Conservation (phyloP, 2,797 vertebrate genomes). For the Sebastes nivosus region DNA sequence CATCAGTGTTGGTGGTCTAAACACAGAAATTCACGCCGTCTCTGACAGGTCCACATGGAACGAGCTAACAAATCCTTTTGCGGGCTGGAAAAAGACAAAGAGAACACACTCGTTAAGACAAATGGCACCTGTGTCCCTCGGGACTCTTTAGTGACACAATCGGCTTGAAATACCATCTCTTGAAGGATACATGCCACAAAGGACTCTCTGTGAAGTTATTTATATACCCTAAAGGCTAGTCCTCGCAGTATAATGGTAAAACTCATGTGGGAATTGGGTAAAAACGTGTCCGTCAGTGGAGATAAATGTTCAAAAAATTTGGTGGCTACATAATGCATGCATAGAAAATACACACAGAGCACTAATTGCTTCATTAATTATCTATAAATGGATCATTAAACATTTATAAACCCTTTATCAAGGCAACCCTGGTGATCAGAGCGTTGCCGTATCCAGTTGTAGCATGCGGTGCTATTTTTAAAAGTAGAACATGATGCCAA, state of each 20-base stretch:
- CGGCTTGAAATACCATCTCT: constrained; percentile 57
- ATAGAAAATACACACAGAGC: constrained; percentile 66
- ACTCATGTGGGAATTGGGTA: constrained; percentile 60
- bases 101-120: constrained; percentile 78
- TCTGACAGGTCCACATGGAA: constrained; percentile 96
- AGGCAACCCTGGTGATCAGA: constrained; percentile 61
- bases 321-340: constrained; percentile 61
- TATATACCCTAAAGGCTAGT: constrained; percentile 51
- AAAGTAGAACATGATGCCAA: constrained; percentile 49
- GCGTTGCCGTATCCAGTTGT: constrained; percentile 19
- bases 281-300: constrained; percentile 65
- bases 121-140: constrained; percentile 49
- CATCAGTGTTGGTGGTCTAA: constrained; percentile 80
- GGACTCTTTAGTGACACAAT: constrained; percentile 59
- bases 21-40: constrained; percentile 95
- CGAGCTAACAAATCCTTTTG: constrained; percentile 99
- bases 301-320: constrained; percentile 55
- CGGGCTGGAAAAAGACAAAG: constrained; percentile 85
- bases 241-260: constrained; percentile 39
- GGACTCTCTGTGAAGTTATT: constrained; percentile 65
- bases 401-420: constrained; percentile 69
- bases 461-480: constrained; percentile 57
- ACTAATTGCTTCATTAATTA: constrained; percentile 78
- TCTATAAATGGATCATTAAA: constrained; percentile 75
- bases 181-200: constrained; percentile 69